These are phyloP conservation scores for Calcarius ornatus DNA, from an alignment of 2,113 vertebrate species.

Conservation along the genomic window DNA sequence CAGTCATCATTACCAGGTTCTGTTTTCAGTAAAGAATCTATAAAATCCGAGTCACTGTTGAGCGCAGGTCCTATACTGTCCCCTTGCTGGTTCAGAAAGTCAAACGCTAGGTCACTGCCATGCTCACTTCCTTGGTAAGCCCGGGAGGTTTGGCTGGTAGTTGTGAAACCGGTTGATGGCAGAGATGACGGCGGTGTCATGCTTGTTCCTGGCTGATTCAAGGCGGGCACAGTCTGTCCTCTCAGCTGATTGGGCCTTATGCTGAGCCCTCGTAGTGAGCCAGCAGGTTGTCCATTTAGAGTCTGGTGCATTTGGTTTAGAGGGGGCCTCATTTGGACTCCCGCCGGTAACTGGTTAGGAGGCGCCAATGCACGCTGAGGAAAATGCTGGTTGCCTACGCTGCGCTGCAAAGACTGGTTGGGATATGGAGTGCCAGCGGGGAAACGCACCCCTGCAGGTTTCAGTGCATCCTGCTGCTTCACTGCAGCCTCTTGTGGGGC, in stretches of 20 bases:
- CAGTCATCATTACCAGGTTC: conserved; percentile 95
- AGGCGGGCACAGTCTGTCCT: conserved; percentile 75
- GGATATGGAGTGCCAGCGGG: conserved; percentile 64
- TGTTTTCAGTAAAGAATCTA: conserved; percentile 94
- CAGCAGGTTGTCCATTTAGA: conserved; percentile 72
- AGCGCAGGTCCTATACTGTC: conserved; percentile 89
- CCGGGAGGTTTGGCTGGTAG: conserved; percentile 72
- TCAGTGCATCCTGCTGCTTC: conserved; percentile 80
- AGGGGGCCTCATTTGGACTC: conserved; percentile 81
- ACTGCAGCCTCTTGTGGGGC: conserved; percentile 68
- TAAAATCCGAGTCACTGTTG: conserved; percentile 94
- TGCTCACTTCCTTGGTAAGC: conserved; percentile 81
- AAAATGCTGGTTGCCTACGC: conserved; percentile 76
- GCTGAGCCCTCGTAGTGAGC: conserved; percentile 73
- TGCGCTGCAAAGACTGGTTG: conserved; percentile 76
- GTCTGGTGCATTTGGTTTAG: conserved; percentile 76
- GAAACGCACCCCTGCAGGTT: conserved; percentile 71
- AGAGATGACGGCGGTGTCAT: conserved; percentile 78
- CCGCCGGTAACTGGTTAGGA: conserved; percentile 80
- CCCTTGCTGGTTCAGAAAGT: conserved; percentile 88
- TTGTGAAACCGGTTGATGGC: conserved; percentile 73
- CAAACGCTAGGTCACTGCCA: conserved; percentile 82
- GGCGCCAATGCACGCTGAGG: conserved; percentile 79
- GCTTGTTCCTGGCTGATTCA: conserved; percentile 76
- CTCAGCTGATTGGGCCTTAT: conserved; percentile 79